Evolutionary conservation across 2,113 vertebrate species (phyloP).

Genomic region (Rhinogobius similis): DNA sequence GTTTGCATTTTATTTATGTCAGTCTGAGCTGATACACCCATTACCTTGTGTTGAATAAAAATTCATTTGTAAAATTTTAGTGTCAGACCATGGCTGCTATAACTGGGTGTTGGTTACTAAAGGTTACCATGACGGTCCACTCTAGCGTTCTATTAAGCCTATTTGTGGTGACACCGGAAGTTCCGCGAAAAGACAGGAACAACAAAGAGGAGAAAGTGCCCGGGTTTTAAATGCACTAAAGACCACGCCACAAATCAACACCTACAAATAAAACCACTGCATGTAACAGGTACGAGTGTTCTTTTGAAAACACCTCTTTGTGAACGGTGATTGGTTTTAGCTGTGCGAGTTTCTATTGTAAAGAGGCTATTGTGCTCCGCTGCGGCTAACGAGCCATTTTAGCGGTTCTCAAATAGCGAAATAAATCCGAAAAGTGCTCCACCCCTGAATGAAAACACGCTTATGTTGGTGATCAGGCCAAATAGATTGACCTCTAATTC

Average conservation of each 20-base stretch:
- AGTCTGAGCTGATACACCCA: too few species aligned
- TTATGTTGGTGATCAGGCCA: neutral
- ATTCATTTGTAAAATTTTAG: too few species aligned
- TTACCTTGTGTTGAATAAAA: too few species aligned
- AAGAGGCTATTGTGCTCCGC: slow-evolving; percentile 6
- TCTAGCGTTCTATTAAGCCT: too few species aligned
- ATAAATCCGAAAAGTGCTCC: neutral
- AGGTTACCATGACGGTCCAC: too few species aligned
- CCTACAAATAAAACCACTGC: neutral
- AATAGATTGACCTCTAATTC: neutral
- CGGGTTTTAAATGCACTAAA: slow-evolving; percentile 38
- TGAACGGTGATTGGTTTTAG: neutral
- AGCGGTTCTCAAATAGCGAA: slow-evolving; percentile 18
- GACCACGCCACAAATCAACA: slow-evolving; percentile 2
- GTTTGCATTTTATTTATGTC: too few species aligned
- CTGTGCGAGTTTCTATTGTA: neutral
- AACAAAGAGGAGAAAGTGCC: slow-evolving; percentile 65
- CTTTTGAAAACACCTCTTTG: accelerated
- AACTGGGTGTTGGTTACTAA: too few species aligned
- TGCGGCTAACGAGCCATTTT: slow-evolving; percentile 50
- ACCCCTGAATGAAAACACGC: neutral
- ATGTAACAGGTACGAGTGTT: slow-evolving; percentile 15
- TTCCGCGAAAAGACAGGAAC: slow-evolving; percentile 54
- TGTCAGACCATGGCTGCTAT: too few species aligned
- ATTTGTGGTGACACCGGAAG: slow-evolving; percentile 47